Evolutionary conservation across 2,797 vertebrate genomes (phyloP).

Genomic region (Alosa sapidissima): DNA sequence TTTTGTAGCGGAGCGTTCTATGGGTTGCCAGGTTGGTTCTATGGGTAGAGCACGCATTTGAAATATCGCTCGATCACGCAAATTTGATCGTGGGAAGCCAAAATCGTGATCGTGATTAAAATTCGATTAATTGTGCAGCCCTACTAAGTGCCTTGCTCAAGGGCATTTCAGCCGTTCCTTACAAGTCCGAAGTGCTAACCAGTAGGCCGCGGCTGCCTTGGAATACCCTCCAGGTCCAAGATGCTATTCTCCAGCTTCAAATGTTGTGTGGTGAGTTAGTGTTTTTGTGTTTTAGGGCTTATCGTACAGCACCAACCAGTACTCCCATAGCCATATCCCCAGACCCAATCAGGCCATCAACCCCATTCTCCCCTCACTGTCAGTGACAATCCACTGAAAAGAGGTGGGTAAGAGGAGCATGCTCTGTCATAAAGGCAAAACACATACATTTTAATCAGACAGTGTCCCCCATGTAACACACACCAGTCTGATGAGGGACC

Average conservation of each 20-base stretch:
- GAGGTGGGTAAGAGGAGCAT: conserved; percentile 12
- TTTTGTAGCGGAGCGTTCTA: too few relatives aligned
- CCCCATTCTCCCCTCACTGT: background rate
- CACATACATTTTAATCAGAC: conserved; percentile 10
- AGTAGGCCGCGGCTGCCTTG: too few relatives aligned
- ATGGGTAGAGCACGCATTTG: too few relatives aligned
- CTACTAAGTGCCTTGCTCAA: too few relatives aligned
- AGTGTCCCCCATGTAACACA: background rate
- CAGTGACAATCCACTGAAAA: background rate
- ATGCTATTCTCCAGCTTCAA: background rate
- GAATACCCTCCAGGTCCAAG: too few relatives aligned
- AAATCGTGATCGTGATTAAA: too few relatives aligned
- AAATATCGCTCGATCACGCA: too few relatives aligned
- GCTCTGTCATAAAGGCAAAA: conserved; percentile 4
- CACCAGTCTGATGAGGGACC: background rate
- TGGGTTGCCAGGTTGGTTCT: too few relatives aligned
- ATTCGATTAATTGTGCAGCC: too few relatives aligned
- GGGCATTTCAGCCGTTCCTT: too few relatives aligned
- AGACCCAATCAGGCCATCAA: background rate
- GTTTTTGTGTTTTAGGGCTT: background rate
- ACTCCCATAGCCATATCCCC: background rate
- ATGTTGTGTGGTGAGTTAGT: background rate
- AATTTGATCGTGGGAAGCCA: too few relatives aligned
- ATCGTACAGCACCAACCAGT: background rate
- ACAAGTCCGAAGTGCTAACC: too few relatives aligned